Conservation (phyloP, 1,140 invertebrate genomes). For the Ditylenchus dipsaci region DNA sequence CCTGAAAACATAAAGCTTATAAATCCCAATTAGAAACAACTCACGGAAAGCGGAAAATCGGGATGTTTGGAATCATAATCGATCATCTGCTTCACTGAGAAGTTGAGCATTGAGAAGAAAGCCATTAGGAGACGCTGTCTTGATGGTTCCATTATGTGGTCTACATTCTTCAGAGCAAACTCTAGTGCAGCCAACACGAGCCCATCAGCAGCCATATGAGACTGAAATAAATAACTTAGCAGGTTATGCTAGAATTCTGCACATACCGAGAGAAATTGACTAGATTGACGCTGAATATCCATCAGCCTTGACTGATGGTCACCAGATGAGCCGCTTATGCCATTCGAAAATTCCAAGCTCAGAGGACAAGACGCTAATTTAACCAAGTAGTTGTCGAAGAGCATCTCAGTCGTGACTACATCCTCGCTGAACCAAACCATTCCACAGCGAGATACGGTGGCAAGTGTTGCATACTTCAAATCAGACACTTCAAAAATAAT, state of each 20-base stretch:
- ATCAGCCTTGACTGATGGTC: slow-evolving; percentile 49
- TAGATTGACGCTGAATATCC: slow-evolving; percentile 81
- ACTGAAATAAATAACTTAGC: no score
- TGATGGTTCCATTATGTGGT: slow-evolving; percentile 99
- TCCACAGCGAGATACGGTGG: slow-evolving; percentile 97
- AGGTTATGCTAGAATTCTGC: no score
- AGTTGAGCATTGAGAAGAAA: slow-evolving; percentile 95
- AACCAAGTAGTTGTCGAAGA: slow-evolving; percentile 90
- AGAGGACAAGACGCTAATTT: slow-evolving; percentile 80
- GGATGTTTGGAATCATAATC: slow-evolving; percentile 85
- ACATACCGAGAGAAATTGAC: slow-evolving; percentile 69
- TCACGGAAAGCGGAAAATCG: slow-evolving; percentile 79
- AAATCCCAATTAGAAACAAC: slow-evolving; percentile 34
- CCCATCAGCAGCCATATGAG: slow-evolving; percentile 83
- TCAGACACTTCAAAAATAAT: slow-evolving; percentile 99
- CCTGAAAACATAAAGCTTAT: slow-evolving; percentile 15
- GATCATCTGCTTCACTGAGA: slow-evolving; percentile 78
- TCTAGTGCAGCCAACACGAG: slow-evolving; percentile 85
- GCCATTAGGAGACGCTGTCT: slow-evolving; percentile 84
- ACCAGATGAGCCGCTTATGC: slow-evolving; percentile 15
- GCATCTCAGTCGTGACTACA: slow-evolving; percentile 95
- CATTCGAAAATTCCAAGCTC: slow-evolving; percentile 62
- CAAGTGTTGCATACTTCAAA: slow-evolving; percentile 92
- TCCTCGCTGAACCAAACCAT: slow-evolving; percentile 99
- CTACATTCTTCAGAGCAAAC: slow-evolving; percentile 75